Percentiles rank a stretch among this genome's conserved stretches.
phyloP scores from a whole-genome alignment of 1,140 invertebrate genomes.

The Drosophila kepulauana region DNA sequence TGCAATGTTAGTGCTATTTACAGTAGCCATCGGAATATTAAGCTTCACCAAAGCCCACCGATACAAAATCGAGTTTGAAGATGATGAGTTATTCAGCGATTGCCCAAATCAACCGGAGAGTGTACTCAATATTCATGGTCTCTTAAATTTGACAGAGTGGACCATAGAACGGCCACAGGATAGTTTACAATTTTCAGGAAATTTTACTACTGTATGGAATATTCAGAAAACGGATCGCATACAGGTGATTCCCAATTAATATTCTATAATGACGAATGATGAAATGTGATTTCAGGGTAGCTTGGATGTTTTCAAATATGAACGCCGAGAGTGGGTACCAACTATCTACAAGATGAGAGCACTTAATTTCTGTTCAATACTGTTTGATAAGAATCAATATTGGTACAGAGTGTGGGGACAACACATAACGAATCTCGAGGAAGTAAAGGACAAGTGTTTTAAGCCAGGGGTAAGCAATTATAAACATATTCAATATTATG shows the following conservation, averaged over 20 bases:
- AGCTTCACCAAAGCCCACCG: background rate
- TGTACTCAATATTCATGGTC: background rate
- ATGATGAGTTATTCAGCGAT: conserved; percentile 2
- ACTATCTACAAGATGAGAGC: background rate
- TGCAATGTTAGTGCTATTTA: background rate
- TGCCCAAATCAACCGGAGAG: background rate
- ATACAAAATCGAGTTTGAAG: background rate
- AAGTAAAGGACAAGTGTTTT: conserved; percentile 11
- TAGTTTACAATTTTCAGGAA: background rate
- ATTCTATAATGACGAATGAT: background rate
- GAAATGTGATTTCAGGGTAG: background rate
- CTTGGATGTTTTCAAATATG: background rate
- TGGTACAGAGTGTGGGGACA: conserved; percentile 7
- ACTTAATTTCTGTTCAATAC: background rate
- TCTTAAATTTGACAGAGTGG: background rate
- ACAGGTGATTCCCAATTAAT: background rate
- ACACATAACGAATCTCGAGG: background rate
- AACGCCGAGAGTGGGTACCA: background rate
- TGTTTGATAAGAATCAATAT: background rate
- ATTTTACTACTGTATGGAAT: background rate
- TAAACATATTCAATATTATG: too few relatives aligned
- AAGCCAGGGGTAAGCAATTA: conserved; percentile 11
- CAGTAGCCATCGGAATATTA: background rate
- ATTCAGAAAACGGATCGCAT: background rate
- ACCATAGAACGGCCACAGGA: background rate